Conservation (phyloP, 2,888 invertebrate genomes). For the Chalcis sispes region DNA sequence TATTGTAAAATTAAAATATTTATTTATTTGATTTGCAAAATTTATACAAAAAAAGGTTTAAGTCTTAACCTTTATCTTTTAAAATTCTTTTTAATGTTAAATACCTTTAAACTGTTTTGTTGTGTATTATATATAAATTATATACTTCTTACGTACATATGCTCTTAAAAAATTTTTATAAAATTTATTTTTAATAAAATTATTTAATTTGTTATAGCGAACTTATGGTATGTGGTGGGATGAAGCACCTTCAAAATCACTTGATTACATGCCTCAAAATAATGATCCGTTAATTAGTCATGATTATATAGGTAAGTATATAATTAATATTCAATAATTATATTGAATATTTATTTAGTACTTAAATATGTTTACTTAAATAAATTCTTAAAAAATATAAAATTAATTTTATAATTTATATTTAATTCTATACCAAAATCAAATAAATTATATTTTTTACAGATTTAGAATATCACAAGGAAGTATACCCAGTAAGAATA, state of each 20-base stretch:
- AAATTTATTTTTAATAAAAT: too few species aligned
- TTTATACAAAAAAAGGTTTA: too few species aligned
- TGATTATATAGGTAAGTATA: conserved; percentile 85
- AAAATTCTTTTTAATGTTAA: too few species aligned
- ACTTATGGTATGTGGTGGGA: conserved; percentile 93
- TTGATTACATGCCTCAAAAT: conserved; percentile 86
- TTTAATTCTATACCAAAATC: background rate
- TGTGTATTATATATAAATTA: too few species aligned
- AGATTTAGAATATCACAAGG: conserved; percentile 83
- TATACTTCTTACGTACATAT: too few species aligned
- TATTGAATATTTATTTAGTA: background rate
- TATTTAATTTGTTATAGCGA: conserved; percentile 78
- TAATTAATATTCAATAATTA: conserved; percentile 1
- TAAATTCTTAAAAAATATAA: background rate
- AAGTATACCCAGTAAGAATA: conserved; percentile 83
- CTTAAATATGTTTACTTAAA: background rate
- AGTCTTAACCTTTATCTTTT: too few species aligned
- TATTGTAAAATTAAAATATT: too few species aligned
- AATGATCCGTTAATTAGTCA: conserved; percentile 82
- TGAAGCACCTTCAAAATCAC: conserved; percentile 83
- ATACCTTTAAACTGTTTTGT: too few species aligned
- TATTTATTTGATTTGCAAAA: too few species aligned
- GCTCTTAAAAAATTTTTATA: too few species aligned
- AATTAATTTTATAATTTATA: background rate
- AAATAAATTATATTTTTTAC: conserved; percentile 31